Conservation (phyloP, 2,888 invertebrate species). For the Coremacera marginata region DNA sequence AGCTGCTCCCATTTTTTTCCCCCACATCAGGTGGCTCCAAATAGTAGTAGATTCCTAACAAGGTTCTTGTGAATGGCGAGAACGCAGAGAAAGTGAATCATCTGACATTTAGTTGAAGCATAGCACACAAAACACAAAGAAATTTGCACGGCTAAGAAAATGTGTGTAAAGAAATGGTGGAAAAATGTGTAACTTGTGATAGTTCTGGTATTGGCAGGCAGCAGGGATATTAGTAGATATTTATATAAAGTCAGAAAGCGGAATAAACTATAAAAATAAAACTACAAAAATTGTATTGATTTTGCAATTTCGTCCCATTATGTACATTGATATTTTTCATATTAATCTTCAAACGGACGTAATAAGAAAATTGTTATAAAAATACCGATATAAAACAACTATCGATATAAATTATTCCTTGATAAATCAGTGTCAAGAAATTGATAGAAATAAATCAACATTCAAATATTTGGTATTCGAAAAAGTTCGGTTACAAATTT, state of each 20-base stretch:
- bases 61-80: background rate
- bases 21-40: background rate
- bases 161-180: background rate
- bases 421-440: no score
- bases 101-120: background rate
- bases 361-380: no score
- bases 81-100: constrained; percentile 14
- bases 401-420: no score
- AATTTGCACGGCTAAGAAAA: background rate
- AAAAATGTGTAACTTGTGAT: background rate
- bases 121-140: background rate
- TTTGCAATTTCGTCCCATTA: background rate
- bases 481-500: no score
- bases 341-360: no score
- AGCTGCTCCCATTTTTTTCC: background rate
- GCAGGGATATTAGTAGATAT: background rate
- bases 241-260: no score
- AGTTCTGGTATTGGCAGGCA: no score
- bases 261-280: no score
- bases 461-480: no score
- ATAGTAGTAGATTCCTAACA: constrained; percentile 17
- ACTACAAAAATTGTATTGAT: background rate
- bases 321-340: no score
- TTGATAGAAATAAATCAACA: no score
- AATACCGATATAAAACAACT: no score